These are phyloP conservation scores for Meriones unguiculatus DNA, from an alignment of 2,113 vertebrate species.

Conservation along the genomic window DNA sequence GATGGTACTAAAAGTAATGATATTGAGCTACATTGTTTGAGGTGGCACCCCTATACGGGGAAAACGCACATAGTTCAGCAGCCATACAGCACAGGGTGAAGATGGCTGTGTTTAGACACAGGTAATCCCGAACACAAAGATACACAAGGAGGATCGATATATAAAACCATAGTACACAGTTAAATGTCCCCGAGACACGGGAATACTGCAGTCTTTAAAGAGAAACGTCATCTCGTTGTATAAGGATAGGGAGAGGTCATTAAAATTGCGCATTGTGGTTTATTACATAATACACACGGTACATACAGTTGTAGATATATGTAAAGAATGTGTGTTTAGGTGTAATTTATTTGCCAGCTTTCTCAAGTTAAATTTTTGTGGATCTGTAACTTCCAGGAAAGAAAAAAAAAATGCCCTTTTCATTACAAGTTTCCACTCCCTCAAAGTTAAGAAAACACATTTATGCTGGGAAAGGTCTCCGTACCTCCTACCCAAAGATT, in stretches of 20 bases:
- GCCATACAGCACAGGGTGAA: slow-evolving; percentile 95
- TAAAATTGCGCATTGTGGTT: slow-evolving; percentile 87
- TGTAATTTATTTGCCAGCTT: slow-evolving; percentile 81
- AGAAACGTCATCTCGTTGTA: slow-evolving; percentile 88
- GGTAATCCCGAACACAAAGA: slow-evolving; percentile 87
- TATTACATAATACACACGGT: slow-evolving; percentile 82
- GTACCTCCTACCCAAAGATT: slow-evolving; percentile 76
- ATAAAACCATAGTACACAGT: slow-evolving; percentile 89
- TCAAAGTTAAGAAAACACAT: slow-evolving; percentile 81
- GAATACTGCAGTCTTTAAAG: slow-evolving; percentile 90
- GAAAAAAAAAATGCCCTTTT: slow-evolving; percentile 77
- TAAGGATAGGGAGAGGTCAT: slow-evolving; percentile 87
- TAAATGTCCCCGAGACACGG: slow-evolving; percentile 89
- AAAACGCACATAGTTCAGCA: slow-evolving; percentile 98
- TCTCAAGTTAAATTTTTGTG: slow-evolving; percentile 84
- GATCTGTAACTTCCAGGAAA: slow-evolving; percentile 84
- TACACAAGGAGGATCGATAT: slow-evolving; percentile 89
- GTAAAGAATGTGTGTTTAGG: slow-evolving; percentile 77
- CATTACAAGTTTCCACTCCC: slow-evolving; percentile 76
- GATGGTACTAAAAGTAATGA: slow-evolving; percentile 87
- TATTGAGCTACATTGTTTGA: slow-evolving; percentile 90
- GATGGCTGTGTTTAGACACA: slow-evolving; percentile 89
- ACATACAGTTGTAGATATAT: slow-evolving; percentile 60
- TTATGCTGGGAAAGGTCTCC: slow-evolving; percentile 84
- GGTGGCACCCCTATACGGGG: slow-evolving; percentile 90